A percentile compares a stretch with the other conserved stretches of the same genome.
phyloP scores from a whole-genome alignment of 2,797 vertebrate species.

The Rallus crepitans region DNA sequence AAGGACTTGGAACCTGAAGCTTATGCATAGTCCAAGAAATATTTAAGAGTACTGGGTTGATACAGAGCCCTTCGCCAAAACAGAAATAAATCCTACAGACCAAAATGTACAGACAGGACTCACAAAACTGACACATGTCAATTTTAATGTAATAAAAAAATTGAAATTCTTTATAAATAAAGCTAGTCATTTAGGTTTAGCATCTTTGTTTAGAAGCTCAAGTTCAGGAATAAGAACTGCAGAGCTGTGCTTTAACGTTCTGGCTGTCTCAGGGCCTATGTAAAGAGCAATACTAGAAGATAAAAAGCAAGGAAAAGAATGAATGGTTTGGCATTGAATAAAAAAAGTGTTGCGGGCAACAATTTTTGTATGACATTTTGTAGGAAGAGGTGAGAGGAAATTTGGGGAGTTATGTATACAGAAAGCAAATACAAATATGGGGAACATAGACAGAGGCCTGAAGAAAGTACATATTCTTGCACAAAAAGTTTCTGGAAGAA shows the following conservation, averaged over 20 bases:
- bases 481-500: background rate
- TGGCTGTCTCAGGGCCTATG: background rate
- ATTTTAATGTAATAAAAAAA: background rate
- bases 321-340: background rate
- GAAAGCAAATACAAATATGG: background rate
- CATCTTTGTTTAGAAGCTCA: background rate
- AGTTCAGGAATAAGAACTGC: background rate
- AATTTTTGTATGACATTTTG: background rate
- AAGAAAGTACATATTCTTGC: background rate
- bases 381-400: background rate
- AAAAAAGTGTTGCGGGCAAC: background rate
- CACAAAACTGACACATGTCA: fast-evolving
- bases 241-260: background rate
- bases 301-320: background rate
- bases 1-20: background rate
- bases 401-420: background rate
- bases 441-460: background rate
- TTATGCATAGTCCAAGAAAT: background rate
- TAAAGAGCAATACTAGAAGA: background rate
- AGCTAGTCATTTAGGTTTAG: background rate
- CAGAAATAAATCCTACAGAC: background rate
- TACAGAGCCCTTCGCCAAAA: background rate
- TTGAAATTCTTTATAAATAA: background rate
- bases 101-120: background rate
- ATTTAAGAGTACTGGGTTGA: background rate